Percentiles rank a stretch among this genome's conserved stretches.
Conservation (phyloP, 2,888 invertebrate genomes). For the Villa cingulata region DNA sequence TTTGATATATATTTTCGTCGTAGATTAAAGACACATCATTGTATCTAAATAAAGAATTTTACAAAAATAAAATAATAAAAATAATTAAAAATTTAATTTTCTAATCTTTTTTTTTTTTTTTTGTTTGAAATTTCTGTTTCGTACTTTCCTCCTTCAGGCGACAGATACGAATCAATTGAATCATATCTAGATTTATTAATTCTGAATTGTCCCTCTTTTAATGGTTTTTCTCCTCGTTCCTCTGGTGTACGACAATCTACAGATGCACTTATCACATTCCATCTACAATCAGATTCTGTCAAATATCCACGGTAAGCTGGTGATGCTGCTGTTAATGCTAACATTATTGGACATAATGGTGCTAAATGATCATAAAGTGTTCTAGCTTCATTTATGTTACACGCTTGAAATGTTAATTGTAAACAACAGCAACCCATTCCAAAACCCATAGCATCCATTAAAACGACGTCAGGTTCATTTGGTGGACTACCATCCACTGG, state of each 20-base stretch:
- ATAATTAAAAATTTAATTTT: neutral
- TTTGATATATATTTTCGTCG: conserved; percentile 68
- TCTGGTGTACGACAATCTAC: conserved; percentile 91
- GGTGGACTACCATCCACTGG: conserved; percentile 71
- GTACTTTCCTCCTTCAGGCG: conserved; percentile 66
- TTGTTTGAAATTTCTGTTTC: too few relatives aligned
- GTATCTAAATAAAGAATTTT: conserved; percentile 48
- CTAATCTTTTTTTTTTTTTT: too few relatives aligned
- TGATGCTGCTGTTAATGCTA: conserved; percentile 93
- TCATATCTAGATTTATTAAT: conserved; percentile 94
- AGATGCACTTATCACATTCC: conserved; percentile 92
- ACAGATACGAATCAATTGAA: conserved; percentile 93
- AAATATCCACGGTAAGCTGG: conserved; percentile 88
- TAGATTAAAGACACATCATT: conserved; percentile 88
- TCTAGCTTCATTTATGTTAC: conserved; percentile 89
- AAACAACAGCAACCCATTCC: conserved; percentile 99
- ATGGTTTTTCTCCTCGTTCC: conserved; percentile 67
- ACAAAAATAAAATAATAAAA: conserved; percentile 5
- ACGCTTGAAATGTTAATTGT: conserved; percentile 85
- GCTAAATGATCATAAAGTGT: conserved; percentile 94
- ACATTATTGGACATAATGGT: conserved; percentile 91
- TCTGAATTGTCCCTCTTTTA: conserved; percentile 61
- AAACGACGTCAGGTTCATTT: conserved; percentile 79
- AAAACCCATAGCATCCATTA: conserved; percentile 99
- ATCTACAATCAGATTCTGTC: conserved; percentile 93